Evolutionary conservation across 2,113 vertebrate genomes (phyloP).

Genomic region (Catharus bicknelli): DNA sequence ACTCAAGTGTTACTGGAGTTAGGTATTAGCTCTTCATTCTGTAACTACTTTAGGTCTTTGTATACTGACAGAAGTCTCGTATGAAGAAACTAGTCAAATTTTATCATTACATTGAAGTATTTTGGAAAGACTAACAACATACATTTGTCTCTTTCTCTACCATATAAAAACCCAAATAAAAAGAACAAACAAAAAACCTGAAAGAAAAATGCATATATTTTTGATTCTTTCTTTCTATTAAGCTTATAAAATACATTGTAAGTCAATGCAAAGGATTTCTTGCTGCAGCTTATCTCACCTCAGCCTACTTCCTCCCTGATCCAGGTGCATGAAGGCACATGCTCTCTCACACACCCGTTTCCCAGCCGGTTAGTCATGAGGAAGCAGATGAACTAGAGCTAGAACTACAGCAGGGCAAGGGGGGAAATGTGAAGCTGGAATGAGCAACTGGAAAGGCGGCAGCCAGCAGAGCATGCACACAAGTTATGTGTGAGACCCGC

Average conservation of each 20-base stretch:
- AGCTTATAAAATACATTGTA: not conserved
- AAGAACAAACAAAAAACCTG: not conserved
- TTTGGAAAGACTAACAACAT: not conserved
- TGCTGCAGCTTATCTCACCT: not conserved
- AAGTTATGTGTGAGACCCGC: not conserved
- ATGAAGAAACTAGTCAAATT: not conserved
- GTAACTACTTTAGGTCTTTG: not conserved
- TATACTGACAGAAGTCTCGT: not conserved
- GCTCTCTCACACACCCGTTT: fast-evolving
- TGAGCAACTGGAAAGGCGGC: not conserved
- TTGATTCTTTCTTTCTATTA: not conserved
- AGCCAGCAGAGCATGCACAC: not conserved
- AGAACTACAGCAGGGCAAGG: not conserved
- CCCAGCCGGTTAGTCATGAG: not conserved
- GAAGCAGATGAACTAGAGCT: not conserved
- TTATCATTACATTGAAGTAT: not conserved
- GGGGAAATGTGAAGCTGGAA: not conserved
- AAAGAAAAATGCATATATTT: not conserved
- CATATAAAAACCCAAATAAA: not conserved
- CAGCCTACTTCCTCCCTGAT: not conserved
- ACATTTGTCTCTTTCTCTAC: not conserved
- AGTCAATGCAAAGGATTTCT: not conserved
- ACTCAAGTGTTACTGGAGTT: not conserved
- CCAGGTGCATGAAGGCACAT: not conserved
- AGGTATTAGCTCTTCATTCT: not conserved